Evolutionary conservation across 2,797 vertebrate genomes (phyloP).

Genomic region (Thaleichthys pacificus): DNA sequence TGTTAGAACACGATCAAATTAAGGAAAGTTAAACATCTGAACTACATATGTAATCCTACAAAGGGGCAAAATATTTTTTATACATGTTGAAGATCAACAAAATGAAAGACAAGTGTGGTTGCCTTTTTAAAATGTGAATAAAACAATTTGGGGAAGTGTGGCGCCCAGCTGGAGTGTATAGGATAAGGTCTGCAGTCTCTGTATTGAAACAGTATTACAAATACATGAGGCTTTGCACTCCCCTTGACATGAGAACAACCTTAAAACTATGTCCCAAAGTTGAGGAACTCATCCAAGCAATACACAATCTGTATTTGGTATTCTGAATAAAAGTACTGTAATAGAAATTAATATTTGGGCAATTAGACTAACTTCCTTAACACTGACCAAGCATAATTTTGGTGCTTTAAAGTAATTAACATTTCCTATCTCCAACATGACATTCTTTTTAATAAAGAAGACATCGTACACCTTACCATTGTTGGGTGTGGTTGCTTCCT

Average conservation of each 20-base stretch:
- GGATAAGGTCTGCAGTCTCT: background rate
- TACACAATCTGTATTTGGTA: background rate
- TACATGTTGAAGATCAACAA: background rate
- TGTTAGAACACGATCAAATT: constrained; percentile 3
- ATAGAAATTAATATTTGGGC: too few relatives aligned
- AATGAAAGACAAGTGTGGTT: background rate
- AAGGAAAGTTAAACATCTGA: background rate
- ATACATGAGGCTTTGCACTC: background rate
- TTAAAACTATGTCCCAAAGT: constrained; percentile 50
- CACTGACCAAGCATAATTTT: too few relatives aligned
- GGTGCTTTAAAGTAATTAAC: background rate
- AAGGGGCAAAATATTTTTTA: background rate
- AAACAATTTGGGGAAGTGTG: background rate
- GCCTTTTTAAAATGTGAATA: background rate
- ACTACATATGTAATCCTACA: constrained; percentile 4
- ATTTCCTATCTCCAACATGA: background rate
- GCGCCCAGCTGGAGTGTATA: constrained; percentile 5
- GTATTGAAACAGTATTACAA: constrained; percentile 7
- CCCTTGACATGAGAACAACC: constrained; percentile 64
- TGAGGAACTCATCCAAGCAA: background rate
- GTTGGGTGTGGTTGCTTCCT: background rate
- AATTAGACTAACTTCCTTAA: too few relatives aligned
- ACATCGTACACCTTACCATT: background rate
- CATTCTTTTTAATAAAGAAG: background rate
- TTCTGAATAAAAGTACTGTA: too few relatives aligned